phyloP scores from a whole-genome alignment of 2,113 vertebrate species.

The Leiothrix lutea region DNA sequence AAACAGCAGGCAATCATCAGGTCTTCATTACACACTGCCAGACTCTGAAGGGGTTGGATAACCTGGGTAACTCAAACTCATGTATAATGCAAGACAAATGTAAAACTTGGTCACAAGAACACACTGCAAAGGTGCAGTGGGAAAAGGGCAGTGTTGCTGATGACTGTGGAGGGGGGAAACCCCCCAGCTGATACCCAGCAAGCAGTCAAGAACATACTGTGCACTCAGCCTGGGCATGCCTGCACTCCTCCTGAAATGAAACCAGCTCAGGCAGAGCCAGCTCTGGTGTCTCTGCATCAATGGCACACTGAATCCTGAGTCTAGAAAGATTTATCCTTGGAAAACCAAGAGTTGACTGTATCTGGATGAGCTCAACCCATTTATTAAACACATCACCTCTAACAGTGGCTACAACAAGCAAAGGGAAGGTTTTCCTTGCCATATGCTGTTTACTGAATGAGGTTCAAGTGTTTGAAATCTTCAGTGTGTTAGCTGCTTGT shows the following conservation, averaged over 20 bases:
- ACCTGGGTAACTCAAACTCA: not conserved
- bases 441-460: not conserved
- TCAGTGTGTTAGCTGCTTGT: not conserved
- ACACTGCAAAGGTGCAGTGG: not conserved
- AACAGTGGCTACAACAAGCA: not conserved
- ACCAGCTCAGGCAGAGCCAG: not conserved
- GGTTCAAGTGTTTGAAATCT: not conserved
- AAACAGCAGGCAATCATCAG: not conserved
- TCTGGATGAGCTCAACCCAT: not conserved
- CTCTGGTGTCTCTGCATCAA: rapidly evolving
- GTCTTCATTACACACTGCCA: not conserved
- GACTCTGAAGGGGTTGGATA: not conserved
- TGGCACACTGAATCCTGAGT: not conserved
- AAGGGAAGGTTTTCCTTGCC: not conserved
- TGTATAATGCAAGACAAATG: not conserved
- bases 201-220: not conserved
- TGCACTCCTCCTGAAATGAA: not conserved
- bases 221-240: not conserved
- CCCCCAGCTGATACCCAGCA: not conserved
- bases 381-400: not conserved
- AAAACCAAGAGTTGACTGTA: not conserved
- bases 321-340: not conserved
- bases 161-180: not conserved
- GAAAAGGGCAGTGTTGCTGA: not conserved
- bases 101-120: not conserved